phyloP scores from a whole-genome alignment of 2,888 invertebrate genomes.

The Laothoe populi region DNA sequence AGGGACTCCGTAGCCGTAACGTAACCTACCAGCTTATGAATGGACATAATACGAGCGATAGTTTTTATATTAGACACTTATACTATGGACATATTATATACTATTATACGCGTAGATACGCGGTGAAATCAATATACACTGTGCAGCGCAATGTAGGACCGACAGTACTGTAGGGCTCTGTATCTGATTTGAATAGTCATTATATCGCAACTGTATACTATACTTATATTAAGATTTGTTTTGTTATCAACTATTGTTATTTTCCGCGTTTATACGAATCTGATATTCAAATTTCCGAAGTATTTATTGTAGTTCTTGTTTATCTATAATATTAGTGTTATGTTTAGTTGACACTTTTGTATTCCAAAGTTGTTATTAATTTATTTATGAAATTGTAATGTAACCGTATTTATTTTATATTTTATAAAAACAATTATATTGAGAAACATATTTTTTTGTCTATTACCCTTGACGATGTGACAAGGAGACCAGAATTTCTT shows the following conservation, averaged over 20 bases:
- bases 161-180: constrained; percentile 42
- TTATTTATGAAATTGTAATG: constrained; percentile 19
- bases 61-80: constrained; percentile 73
- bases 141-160: constrained; percentile 1
- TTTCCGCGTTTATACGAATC: constrained; percentile 13
- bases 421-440: constrained; percentile 25
- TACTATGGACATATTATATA: constrained; percentile 15
- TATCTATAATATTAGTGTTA: constrained; percentile 5
- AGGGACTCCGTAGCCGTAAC: constrained; percentile 52
- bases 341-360: constrained; percentile 21
- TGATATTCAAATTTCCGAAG: constrained; percentile 10
- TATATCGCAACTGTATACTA: constrained; percentile 35
- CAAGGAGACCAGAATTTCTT: not conserved
- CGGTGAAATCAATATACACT: not conserved
- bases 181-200: constrained; percentile 51
- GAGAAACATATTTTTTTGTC: not conserved
- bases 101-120: constrained; percentile 14
- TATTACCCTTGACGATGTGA: not conserved
- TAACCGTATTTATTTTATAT: constrained; percentile 21
- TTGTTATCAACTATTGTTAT: constrained; percentile 32
- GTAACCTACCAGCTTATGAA: constrained; percentile 72
- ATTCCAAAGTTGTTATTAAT: constrained; percentile 19
- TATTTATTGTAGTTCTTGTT: constrained; percentile 21
- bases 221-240: constrained; percentile 33
- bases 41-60: constrained; percentile 67